phyloP scores from a whole-genome alignment of 2,888 invertebrate genomes.

The Dorcus parallelipipedus region DNA sequence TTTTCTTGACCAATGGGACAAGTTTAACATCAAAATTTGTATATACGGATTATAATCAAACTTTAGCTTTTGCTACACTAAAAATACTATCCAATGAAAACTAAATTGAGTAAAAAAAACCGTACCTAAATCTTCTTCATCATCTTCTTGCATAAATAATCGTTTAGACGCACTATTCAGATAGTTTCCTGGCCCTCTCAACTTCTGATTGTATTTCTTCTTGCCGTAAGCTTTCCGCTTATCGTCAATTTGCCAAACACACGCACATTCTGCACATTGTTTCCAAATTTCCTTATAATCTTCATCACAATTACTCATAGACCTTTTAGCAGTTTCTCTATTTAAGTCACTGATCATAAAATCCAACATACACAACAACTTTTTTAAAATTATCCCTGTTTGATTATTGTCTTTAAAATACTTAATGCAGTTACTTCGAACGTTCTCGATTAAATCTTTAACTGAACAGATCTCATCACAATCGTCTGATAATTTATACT shows the following conservation, averaged over 20 bases:
- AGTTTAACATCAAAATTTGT: too few relatives aligned
- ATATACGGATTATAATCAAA: too few relatives aligned
- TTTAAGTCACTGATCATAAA: slow-evolving; percentile 44
- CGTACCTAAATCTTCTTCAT: slow-evolving; percentile 36
- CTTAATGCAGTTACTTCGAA: slow-evolving; percentile 35
- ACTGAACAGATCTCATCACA: not conserved
- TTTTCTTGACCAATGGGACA: too few relatives aligned
- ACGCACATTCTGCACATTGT: slow-evolving; percentile 57
- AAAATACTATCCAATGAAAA: not conserved
- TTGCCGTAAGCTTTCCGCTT: slow-evolving; percentile 55
- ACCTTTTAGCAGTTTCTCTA: slow-evolving; percentile 44
- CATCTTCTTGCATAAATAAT: slow-evolving; percentile 48
- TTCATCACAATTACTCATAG: slow-evolving; percentile 54
- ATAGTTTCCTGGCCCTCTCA: slow-evolving; percentile 33
- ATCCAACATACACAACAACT: slow-evolving; percentile 50
- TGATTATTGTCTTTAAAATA: slow-evolving; percentile 39
- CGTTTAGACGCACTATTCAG: slow-evolving; percentile 38
- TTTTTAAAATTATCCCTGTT: slow-evolving; percentile 32
- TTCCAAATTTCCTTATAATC: slow-evolving; percentile 60
- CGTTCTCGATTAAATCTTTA: slow-evolving; percentile 23
- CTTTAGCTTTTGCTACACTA: too few relatives aligned
- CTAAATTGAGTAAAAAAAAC: not conserved
- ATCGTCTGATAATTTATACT: not conserved
- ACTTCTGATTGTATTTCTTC: slow-evolving; percentile 48
- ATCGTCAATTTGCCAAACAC: slow-evolving; percentile 59